Percentiles rank a stretch among this genome's conserved stretches.
Conservation (phyloP, 2,888 invertebrate genomes). For the Chalcosyrphus nemorum region DNA sequence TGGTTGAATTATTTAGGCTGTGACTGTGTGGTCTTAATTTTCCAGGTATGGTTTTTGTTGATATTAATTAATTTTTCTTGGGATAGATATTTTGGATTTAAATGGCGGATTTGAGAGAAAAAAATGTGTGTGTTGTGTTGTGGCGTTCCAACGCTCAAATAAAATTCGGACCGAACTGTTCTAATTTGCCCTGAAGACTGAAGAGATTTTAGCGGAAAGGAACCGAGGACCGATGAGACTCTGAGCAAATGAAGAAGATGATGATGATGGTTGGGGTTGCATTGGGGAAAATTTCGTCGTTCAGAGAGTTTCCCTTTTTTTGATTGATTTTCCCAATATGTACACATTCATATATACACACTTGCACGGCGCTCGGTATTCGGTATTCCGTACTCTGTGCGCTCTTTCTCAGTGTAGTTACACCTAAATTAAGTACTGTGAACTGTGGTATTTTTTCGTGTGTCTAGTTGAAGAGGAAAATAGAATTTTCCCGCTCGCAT, state of each 20-base stretch:
- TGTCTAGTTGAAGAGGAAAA: conserved; percentile 39
- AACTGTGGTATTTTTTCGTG: conserved; percentile 48
- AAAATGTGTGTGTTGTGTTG: conserved; percentile 72
- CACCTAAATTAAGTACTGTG: conserved; percentile 69
- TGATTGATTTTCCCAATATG: conserved; percentile 68
- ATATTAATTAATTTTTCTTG: conserved; percentile 15
- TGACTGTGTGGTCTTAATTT: conserved; percentile 40
- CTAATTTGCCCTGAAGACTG: conserved; percentile 73
- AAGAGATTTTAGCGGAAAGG: conserved; percentile 65
- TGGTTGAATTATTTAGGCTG: conserved; percentile 30
- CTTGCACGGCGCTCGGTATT: neutral
- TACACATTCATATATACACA: conserved; percentile 25
- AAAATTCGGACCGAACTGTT: conserved; percentile 72
- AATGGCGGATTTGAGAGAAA: conserved; percentile 74
- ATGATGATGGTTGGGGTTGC: conserved; percentile 28
- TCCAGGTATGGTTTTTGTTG: conserved; percentile 10
- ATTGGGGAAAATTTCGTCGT: conserved; percentile 61
- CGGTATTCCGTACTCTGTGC: neutral
- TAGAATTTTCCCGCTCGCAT: conserved; percentile 71
- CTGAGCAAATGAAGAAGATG: conserved; percentile 44
- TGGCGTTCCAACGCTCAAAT: conserved; percentile 71
- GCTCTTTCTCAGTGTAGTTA: conserved; percentile 55
- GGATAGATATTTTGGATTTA: conserved; percentile 73
- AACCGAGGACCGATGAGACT: conserved; percentile 36
- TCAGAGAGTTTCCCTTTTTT: conserved; percentile 43